phyloP scores from a whole-genome alignment of 64 coral and sea anemone genomes.

The Pocillopora verrucosa region DNA sequence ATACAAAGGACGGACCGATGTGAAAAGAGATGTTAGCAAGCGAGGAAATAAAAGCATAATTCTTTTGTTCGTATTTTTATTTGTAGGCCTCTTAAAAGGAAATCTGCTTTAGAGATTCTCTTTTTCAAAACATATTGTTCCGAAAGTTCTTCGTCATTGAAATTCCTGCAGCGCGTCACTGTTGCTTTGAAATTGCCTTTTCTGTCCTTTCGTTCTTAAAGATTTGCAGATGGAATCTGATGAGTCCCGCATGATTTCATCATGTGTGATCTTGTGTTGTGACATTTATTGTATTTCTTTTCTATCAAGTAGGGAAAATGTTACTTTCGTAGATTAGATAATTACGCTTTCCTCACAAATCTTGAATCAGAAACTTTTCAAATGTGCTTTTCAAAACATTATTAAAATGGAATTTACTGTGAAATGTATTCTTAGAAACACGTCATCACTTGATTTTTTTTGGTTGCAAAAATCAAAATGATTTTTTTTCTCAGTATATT shows the following conservation, averaged over 20 bases:
- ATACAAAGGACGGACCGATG: too few species aligned
- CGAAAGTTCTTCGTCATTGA: too few species aligned
- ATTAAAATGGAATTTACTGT: slow-evolving; percentile 14
- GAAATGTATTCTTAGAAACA: slow-evolving; percentile 11
- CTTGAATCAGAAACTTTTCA: background rate
- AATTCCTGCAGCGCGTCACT: too few species aligned
- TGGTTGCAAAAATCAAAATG: background rate
- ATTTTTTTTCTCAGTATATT: background rate
- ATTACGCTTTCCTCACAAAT: background rate
- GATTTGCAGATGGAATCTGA: background rate
- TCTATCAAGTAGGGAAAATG: background rate
- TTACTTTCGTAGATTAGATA: background rate
- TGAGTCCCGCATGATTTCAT: background rate
- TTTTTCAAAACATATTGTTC: too few species aligned
- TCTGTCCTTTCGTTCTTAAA: background rate
- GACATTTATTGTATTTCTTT: background rate
- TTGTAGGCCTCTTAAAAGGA: too few species aligned
- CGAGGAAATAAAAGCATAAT: too few species aligned
- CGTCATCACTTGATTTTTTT: background rate
- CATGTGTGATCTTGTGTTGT: background rate
- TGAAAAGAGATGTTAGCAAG: too few species aligned
- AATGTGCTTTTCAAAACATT: background rate
- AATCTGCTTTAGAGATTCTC: too few species aligned
- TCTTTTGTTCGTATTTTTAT: too few species aligned
- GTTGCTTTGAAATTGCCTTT: too few species aligned